These are phyloP conservation scores for Ceratina japonica DNA, from an alignment of 1,140 invertebrate species.

Conservation along the genomic window DNA sequence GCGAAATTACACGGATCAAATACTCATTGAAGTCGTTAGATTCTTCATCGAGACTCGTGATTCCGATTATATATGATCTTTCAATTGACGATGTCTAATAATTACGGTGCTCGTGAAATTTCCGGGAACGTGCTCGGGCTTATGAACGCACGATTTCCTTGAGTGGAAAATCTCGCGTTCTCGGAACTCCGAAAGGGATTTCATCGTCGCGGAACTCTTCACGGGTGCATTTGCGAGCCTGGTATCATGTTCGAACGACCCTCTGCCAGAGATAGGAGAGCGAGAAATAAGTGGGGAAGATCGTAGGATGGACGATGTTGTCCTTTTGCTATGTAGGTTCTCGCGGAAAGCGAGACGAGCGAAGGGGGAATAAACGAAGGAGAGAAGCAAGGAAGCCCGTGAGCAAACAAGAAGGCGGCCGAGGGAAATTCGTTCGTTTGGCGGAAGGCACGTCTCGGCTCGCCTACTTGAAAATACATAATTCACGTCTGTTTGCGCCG, in stretches of 20 bases:
- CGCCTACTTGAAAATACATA: conserved; percentile 44
- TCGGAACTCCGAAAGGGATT: conserved; percentile 35
- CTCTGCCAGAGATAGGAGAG: background rate
- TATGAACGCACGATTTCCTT: too few relatives aligned
- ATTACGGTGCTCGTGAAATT: too few relatives aligned
- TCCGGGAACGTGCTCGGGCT: too few relatives aligned
- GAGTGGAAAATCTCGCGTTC: background rate
- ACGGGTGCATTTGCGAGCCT: conserved; percentile 30
- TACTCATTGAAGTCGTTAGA: too few relatives aligned
- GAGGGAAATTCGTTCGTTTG: conserved; percentile 40
- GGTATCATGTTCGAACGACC: conserved; percentile 21
- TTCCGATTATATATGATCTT: too few relatives aligned
- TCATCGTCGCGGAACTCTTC: conserved; percentile 30
- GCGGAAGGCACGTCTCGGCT: conserved; percentile 30
- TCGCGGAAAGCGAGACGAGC: background rate
- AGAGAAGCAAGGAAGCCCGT: background rate
- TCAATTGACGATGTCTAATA: too few relatives aligned
- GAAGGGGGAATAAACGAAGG: background rate
- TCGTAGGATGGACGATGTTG: background rate
- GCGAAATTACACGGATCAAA: too few relatives aligned
- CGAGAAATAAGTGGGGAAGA: too few relatives aligned
- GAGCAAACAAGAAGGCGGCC: conserved; percentile 29
- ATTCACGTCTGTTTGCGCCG: conserved; percentile 30
- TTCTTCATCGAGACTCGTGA: too few relatives aligned
- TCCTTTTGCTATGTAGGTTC: background rate